These are phyloP conservation scores for Phoeniculus purpureus DNA, from an alignment of 2,797 vertebrate genomes.

Conservation along the genomic window DNA sequence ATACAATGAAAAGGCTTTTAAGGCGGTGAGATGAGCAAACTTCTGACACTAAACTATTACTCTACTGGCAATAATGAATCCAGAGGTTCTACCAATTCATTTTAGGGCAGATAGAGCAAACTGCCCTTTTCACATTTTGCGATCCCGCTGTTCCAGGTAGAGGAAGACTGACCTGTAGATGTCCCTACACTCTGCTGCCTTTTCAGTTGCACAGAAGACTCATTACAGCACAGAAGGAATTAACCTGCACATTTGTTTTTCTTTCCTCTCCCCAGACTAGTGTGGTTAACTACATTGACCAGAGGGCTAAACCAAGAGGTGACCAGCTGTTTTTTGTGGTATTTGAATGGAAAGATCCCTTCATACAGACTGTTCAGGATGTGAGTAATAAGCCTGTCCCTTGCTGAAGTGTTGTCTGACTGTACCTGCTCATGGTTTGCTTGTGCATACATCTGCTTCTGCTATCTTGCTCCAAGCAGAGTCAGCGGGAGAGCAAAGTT, in stretches of 20 bases:
- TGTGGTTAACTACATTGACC: constrained; percentile 95
- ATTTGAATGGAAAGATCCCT: constrained; percentile 96
- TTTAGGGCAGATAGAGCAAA: background rate
- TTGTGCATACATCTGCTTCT: background rate
- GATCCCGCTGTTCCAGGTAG: background rate
- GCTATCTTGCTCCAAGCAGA: background rate
- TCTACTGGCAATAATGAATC: too few species aligned
- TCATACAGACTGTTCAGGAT: constrained; percentile 91
- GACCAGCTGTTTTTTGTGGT: constrained; percentile 93
- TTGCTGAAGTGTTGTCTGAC: background rate
- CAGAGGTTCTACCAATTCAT: too few species aligned
- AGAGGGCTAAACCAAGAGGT: constrained; percentile 74
- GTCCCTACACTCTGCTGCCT: background rate
- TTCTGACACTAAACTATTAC: too few species aligned
- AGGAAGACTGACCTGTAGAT: background rate
- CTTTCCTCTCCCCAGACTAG: constrained; percentile 81
- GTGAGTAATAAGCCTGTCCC: constrained; percentile 76
- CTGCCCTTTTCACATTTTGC: background rate
- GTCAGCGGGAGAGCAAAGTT: background rate
- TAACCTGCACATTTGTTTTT: background rate
- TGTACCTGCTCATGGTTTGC: accelerated
- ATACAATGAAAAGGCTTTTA: background rate
- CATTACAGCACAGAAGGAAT: background rate
- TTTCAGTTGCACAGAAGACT: background rate
- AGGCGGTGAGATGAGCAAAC: background rate